phyloP scores from a whole-genome alignment of 2,797 vertebrate genomes.

The Cheirogaleus major region DNA sequence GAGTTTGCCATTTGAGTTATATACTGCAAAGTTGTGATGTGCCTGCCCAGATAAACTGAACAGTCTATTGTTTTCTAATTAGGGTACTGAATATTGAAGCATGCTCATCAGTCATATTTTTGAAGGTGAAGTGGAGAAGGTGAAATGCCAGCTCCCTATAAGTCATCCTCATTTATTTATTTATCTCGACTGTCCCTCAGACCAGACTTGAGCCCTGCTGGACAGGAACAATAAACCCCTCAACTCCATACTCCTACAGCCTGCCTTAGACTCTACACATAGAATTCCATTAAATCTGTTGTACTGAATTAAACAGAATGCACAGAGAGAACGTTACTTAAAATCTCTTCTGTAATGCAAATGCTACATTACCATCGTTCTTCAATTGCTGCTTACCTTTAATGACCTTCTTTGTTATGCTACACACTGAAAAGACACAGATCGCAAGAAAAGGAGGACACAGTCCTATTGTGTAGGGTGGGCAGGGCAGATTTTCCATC shows the following conservation, averaged over 20 bases:
- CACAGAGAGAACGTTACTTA: background rate
- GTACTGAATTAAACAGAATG: background rate
- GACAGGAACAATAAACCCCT: background rate
- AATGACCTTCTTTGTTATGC: background rate
- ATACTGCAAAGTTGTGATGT: background rate
- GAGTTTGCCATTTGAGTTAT: background rate
- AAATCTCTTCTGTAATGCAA: background rate
- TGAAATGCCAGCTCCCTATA: background rate
- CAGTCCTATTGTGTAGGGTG: background rate
- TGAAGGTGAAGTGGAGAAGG: background rate
- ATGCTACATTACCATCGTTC: background rate
- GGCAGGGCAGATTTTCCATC: background rate
- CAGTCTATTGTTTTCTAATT: background rate
- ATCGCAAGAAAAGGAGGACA: background rate
- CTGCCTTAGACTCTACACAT: accelerated
- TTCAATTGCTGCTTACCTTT: background rate
- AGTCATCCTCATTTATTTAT: background rate
- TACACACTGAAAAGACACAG: background rate
- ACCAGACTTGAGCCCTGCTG: background rate
- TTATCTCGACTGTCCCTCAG: background rate
- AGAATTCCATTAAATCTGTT: background rate
- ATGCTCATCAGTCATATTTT: background rate
- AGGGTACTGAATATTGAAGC: background rate
- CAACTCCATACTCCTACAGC: background rate
- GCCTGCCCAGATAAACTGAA: background rate